Evolutionary conservation across 2,797 vertebrate species (phyloP), one percentile per base, ranked within the genome.

Genomic region (Liasis olivaceus): DNA sequence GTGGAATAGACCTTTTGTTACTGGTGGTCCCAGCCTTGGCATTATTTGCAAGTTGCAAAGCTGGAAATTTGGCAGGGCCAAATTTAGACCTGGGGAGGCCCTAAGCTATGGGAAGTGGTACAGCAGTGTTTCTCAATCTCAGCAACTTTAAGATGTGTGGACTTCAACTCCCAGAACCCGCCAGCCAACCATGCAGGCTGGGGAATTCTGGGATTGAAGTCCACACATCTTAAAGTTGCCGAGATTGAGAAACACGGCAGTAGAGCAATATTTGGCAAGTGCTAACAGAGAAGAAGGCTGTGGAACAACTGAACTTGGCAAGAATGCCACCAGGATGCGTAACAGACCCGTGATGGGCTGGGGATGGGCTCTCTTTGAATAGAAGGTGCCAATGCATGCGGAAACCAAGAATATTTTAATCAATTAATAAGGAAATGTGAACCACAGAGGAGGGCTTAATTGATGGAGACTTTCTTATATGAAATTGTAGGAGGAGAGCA

Each of bases 101-200:
- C 31, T 72, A 72, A 72, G 36, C 36, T 36, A 36, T 36, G n/a
- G 69, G 69, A 69, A 69, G n/a, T 31, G 13, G 5, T 4, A n/a
- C 3, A n/a, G 11, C 12, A 66, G 28, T 66, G 28, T n/a, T 66
- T 66, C 24, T 13, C 1, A 66, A 66, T 6, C 66, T 17, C 20
- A n/a, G 15, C 15, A 15, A 72, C 31, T 72, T 72, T 36, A 72
- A 72, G 15, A 72, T 72, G 31, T 4, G 0, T 31, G 56, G 54
- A 62, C 28, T 20, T 51, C 66, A 36, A 98, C 98, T 98, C 98
- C 98, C 42, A 72, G 51, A 51, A 47, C 98, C 8, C 22, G 2
- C 22, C 58, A 17, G 15, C 42, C 72, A 81, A 17, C 17, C 17
- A 9, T 22, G 69, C n/a, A 24, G 85, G 17, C 17, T 59, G n/a